These are phyloP conservation scores for Hypsopygia costalis DNA, from an alignment of 2,888 invertebrate species.

Conservation along the genomic window DNA sequence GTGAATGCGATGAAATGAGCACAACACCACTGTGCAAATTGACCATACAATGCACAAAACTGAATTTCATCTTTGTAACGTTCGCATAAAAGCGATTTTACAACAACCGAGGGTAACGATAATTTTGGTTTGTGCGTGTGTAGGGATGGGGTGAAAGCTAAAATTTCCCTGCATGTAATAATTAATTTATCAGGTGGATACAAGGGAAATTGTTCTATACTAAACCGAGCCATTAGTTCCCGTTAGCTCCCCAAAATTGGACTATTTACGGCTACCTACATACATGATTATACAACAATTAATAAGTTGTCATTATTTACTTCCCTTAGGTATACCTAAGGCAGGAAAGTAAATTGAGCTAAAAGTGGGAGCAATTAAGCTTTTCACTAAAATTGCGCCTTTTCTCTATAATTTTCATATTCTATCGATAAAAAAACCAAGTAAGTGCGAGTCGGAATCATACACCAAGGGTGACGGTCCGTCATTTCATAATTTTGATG, in stretches of 20 bases:
- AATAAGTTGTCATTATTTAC: too few relatives aligned
- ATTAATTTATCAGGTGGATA: constrained; percentile 25
- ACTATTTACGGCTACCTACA: not conserved
- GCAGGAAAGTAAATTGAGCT: too few relatives aligned
- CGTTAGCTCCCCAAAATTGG: not conserved
- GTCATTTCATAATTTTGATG: too few relatives aligned
- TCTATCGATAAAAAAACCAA: too few relatives aligned
- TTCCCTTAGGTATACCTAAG: too few relatives aligned
- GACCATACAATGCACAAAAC: constrained; percentile 6
- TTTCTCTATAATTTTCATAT: too few relatives aligned
- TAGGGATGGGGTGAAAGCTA: constrained; percentile 13
- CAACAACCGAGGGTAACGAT: not conserved
- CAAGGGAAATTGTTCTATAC: constrained; percentile 2
- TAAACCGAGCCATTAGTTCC: not conserved
- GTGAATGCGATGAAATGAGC: constrained; percentile 31
- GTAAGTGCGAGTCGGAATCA: too few relatives aligned
- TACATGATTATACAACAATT: too few relatives aligned
- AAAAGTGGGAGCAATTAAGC: too few relatives aligned
- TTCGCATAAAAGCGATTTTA: not conserved
- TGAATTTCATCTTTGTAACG: constrained; percentile 12
- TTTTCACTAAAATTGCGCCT: too few relatives aligned
- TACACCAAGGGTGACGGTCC: too few relatives aligned
- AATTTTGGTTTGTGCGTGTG: not conserved
- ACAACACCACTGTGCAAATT: constrained; percentile 19
- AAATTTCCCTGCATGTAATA: constrained; percentile 16